Evolutionary conservation across 2,797 vertebrate species (phyloP).

Genomic region (Hipposideros larvatus): DNA sequence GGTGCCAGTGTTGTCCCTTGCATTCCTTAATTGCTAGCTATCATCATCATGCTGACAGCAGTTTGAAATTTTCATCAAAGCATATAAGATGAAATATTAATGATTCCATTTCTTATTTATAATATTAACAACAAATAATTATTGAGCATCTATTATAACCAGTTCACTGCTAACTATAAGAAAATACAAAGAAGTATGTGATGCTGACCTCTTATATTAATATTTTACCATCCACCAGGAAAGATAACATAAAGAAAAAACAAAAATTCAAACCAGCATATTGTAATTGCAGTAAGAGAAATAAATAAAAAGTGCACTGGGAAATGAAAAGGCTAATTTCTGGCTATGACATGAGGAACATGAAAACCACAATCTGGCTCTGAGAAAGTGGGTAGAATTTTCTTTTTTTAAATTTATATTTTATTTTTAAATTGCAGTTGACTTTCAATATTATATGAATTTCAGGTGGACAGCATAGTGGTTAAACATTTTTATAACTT

Average conservation of each 20-base stretch:
- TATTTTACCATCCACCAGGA: neutral
- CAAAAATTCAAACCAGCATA: neutral
- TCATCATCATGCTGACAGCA: neutral
- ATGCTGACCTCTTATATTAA: neutral
- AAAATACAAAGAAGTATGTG: neutral
- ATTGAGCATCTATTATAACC: neutral
- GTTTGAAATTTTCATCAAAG: neutral
- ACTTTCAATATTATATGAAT: too few species aligned
- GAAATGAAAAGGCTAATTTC: neutral
- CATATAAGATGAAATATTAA: neutral
- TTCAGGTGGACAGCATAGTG: too few species aligned
- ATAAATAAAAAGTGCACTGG: neutral
- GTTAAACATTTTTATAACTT: too few species aligned
- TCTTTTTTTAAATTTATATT: too few species aligned
- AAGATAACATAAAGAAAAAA: neutral
- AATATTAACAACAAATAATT: neutral
- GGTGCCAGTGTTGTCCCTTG: neutral
- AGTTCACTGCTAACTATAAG: neutral
- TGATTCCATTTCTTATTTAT: neutral
- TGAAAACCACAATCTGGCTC: neutral
- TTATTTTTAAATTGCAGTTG: too few species aligned
- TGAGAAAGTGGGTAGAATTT: conserved; percentile 25
- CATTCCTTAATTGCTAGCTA: neutral
- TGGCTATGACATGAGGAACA: neutral
- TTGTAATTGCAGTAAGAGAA: neutral